phyloP scores from a whole-genome alignment of 2,113 vertebrate species.

The Gobiocypris rarus region DNA sequence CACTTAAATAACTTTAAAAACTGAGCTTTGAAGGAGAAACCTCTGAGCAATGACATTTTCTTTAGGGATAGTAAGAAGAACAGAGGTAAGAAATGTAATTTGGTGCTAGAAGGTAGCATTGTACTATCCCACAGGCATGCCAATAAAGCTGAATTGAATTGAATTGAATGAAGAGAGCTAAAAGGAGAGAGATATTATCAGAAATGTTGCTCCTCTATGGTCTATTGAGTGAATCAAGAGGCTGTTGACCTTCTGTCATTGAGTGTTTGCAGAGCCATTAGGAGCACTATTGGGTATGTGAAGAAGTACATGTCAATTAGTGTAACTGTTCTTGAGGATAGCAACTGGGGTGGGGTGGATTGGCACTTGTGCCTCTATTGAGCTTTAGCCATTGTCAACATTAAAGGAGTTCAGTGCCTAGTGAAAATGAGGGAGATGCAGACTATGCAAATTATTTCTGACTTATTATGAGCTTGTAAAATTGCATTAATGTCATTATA shows the following conservation, averaged over 20 bases:
- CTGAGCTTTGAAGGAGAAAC: not conserved
- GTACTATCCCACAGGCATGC: no score
- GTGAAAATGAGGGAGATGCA: conserved; percentile 64
- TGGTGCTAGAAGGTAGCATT: not conserved
- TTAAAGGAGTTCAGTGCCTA: conserved; percentile 76
- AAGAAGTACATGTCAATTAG: conserved; percentile 73
- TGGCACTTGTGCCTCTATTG: conserved; percentile 91
- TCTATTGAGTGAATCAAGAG: conserved; percentile 81
- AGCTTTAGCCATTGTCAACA: conserved; percentile 78
- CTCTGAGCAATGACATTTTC: not conserved
- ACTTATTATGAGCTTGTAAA: conserved; percentile 8
- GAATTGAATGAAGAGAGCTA: not conserved
- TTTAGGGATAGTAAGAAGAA: not conserved
- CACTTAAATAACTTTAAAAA: not conserved
- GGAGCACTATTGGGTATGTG: conserved; percentile 87
- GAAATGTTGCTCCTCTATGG: conserved; percentile 35
- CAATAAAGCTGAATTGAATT: no score
- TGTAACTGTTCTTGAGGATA: conserved; percentile 62
- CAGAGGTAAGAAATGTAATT: not conserved
- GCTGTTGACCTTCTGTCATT: conserved; percentile 87
- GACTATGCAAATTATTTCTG: not conserved
- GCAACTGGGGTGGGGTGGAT: conserved; percentile 69
- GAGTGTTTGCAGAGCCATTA: conserved; percentile 91
- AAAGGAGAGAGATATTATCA: not conserved
- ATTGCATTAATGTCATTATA: conserved; percentile 9